Conservation (phyloP, 1,140 invertebrate genomes). For the Solen grandis region DNA sequence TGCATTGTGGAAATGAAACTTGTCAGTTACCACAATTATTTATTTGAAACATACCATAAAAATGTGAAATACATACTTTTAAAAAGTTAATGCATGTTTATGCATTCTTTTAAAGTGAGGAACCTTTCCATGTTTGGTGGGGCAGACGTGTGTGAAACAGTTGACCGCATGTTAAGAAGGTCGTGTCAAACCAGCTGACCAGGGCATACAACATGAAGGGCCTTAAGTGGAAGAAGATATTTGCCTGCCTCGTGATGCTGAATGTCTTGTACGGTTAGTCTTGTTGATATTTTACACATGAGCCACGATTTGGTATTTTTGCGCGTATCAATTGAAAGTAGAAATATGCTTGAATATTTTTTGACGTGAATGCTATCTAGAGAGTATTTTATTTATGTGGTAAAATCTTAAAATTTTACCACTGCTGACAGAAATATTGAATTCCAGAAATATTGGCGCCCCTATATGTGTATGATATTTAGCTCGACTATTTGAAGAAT, state of each 20-base stretch:
- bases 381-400: background rate
- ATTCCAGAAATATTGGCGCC: no score
- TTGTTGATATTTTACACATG: constrained; percentile 19
- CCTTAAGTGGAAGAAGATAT: constrained; percentile 21
- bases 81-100: constrained; percentile 26
- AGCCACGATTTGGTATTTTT: background rate
- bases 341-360: background rate
- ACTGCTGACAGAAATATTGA: no score
- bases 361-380: background rate
- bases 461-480: no score
- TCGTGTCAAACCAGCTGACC: constrained; percentile 27
- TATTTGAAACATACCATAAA: constrained; percentile 1
- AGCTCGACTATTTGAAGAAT: no score
- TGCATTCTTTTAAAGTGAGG: constrained; percentile 30
- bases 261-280: constrained; percentile 34
- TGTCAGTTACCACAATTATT: constrained; percentile 3
- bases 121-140: constrained; percentile 30
- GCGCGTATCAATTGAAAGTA: background rate
- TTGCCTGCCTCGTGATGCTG: constrained; percentile 9
- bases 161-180: constrained; percentile 14
- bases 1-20: constrained; percentile 17
- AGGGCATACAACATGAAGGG: constrained; percentile 31
- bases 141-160: background rate
- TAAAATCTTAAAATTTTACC: no score
- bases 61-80: background rate